A percentile compares a stretch with the other conserved stretches of the same genome.
Evolutionary conservation across 2,113 vertebrate genomes (phyloP).

Genomic region (Psephotus haematonotus): DNA sequence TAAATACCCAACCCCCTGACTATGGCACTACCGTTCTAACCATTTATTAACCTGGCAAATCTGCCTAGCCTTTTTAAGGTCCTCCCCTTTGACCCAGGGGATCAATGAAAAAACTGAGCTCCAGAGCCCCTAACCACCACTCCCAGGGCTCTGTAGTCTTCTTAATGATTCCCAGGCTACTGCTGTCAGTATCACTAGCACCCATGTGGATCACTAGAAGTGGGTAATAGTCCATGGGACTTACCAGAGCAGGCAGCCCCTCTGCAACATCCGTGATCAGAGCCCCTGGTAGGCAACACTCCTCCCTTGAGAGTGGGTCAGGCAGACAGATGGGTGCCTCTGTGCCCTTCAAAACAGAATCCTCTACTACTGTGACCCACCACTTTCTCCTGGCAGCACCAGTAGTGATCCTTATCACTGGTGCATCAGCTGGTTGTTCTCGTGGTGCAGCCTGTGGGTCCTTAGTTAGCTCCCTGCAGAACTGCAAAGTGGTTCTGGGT

Average conservation of each 20-base stretch:
- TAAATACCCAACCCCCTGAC: not conserved
- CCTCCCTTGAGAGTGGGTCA: not conserved
- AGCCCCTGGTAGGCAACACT: not conserved
- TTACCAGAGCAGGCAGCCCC: not conserved
- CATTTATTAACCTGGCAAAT: not conserved
- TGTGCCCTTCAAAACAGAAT: not conserved
- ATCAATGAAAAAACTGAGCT: not conserved
- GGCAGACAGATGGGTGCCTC: not conserved
- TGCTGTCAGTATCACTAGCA: not conserved
- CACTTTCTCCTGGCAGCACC: not conserved
- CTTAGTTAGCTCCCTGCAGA: not conserved
- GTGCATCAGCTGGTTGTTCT: not conserved
- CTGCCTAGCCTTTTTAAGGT: not conserved
- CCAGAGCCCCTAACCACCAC: not conserved
- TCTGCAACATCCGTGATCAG: not conserved
- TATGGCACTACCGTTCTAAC: not conserved
- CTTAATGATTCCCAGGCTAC: not conserved
- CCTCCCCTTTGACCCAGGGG: not conserved
- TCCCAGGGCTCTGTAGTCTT: not conserved
- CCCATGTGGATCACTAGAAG: not conserved
- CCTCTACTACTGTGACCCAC: not conserved
- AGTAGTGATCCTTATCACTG: not conserved
- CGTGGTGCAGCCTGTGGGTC: not conserved
- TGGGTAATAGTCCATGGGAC: not conserved
- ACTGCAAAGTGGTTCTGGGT: not conserved